A percentile compares a stretch with the other conserved stretches of the same genome.
Conservation (phyloP, 2,888 invertebrate genomes). For the Blastobasis lacticolella region DNA sequence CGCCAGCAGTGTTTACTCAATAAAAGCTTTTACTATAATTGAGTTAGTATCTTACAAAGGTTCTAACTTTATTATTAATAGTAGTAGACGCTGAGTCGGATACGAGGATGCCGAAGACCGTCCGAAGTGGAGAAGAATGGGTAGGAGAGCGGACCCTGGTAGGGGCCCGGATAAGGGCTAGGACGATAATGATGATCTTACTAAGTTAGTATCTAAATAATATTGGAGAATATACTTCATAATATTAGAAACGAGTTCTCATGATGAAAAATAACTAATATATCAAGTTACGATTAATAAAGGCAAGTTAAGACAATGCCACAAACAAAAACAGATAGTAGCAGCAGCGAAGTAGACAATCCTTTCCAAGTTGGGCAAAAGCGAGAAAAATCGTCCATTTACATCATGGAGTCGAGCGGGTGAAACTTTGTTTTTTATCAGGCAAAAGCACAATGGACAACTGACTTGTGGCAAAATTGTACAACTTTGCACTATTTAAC, state of each 20-base stretch:
- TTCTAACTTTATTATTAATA: no score
- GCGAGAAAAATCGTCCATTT: background rate
- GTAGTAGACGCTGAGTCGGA: no score
- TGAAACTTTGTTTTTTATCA: slow-evolving; percentile 32
- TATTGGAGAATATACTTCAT: no score
- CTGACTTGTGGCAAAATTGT: slow-evolving; percentile 49
- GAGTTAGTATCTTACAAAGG: background rate
- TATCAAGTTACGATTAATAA: background rate
- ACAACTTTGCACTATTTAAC: slow-evolving; percentile 58
- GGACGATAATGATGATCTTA: no score
- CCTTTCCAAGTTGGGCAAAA: background rate
- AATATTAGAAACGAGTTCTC: no score
- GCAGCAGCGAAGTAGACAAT: background rate
- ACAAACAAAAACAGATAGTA: background rate
- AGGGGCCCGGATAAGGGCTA: no score
- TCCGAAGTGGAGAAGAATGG: no score
- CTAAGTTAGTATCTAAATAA: no score
- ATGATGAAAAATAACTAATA: no score
- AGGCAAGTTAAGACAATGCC: background rate
- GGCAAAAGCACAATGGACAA: slow-evolving; percentile 31
- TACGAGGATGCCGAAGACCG: no score
- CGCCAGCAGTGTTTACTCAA: no score
- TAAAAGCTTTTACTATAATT: background rate
- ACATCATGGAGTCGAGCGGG: background rate
- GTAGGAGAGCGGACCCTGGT: no score